These are phyloP conservation scores for Eupithecia dodoneata DNA, from an alignment of 2,888 invertebrate genomes.

Conservation along the genomic window DNA sequence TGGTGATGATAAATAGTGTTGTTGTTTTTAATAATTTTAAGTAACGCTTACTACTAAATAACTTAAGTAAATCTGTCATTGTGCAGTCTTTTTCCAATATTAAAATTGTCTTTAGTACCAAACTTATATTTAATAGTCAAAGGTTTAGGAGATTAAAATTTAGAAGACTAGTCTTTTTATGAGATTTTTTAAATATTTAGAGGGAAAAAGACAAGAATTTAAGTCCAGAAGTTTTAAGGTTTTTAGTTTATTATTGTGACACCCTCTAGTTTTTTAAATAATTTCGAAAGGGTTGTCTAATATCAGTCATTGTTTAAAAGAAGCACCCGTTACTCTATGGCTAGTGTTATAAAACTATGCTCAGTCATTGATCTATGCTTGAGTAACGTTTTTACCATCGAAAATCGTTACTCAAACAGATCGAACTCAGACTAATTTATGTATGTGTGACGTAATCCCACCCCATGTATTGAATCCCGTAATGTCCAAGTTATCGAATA, in stretches of 20 bases:
- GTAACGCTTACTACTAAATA: constrained; percentile 34
- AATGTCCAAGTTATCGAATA: too few relatives aligned
- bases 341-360: too few relatives aligned
- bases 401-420: too few relatives aligned
- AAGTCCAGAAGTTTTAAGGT: not conserved
- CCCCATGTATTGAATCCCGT: too few relatives aligned
- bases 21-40: constrained; percentile 11
- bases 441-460: too few relatives aligned
- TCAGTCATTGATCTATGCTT: too few relatives aligned
- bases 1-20: constrained; percentile 13
- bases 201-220: not conserved
- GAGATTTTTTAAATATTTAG: not conserved
- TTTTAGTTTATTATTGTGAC: not conserved
- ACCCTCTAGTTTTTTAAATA: not conserved
- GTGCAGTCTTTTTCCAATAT: constrained; percentile 70
- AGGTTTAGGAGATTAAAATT: constrained; percentile 14
- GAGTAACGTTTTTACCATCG: too few relatives aligned
- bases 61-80: constrained; percentile 52
- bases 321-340: not conserved
- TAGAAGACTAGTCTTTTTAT: not conserved
- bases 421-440: too few relatives aligned
- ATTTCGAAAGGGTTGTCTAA: not conserved
- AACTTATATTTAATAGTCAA: constrained; percentile 17
- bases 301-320: not conserved
- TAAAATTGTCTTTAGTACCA: constrained; percentile 57